These are phyloP conservation scores for Salminus brasiliensis DNA, from an alignment of 2,113 vertebrate species.

Conservation along the genomic window DNA sequence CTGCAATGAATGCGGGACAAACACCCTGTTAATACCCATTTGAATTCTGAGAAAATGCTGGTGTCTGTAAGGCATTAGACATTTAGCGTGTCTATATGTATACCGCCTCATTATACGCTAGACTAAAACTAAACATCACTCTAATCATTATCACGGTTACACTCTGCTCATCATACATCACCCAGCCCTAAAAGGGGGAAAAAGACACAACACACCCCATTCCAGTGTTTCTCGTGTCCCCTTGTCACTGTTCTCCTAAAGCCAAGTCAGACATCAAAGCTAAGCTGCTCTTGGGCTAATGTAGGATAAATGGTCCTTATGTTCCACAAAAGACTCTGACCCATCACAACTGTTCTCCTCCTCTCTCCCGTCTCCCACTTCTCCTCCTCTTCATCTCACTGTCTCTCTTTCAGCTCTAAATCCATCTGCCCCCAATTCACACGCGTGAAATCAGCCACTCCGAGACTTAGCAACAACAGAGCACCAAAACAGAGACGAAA, in stretches of 20 bases:
- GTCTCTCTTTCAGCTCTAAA: constrained; percentile 62
- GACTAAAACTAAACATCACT: neutral
- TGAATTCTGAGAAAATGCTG: no score
- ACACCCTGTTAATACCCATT: no score
- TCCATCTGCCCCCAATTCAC: constrained; percentile 73
- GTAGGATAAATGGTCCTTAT: constrained; percentile 77
- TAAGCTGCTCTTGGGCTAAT: constrained; percentile 66
- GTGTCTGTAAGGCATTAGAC: no score
- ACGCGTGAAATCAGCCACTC: constrained; percentile 62
- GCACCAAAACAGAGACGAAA: constrained; percentile 31
- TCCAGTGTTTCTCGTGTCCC: constrained; percentile 38
- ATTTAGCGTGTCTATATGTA: no score
- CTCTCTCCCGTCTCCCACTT: constrained; percentile 55
- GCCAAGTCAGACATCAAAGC: constrained; percentile 72
- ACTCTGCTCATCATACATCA: neutral
- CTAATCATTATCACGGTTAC: no score
- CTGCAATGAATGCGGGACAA: no score
- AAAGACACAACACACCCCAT: neutral
- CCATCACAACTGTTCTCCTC: constrained; percentile 62
- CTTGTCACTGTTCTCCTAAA: constrained; percentile 61
- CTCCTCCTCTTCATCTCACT: constrained; percentile 60
- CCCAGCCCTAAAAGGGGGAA: neutral
- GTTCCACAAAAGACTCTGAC: constrained; percentile 71
- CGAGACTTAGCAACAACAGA: constrained; percentile 53
- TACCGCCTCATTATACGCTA: no score